Conservation (phyloP, 2,888 invertebrate genomes). For the Sinopyrophorus schimmeli region DNA sequence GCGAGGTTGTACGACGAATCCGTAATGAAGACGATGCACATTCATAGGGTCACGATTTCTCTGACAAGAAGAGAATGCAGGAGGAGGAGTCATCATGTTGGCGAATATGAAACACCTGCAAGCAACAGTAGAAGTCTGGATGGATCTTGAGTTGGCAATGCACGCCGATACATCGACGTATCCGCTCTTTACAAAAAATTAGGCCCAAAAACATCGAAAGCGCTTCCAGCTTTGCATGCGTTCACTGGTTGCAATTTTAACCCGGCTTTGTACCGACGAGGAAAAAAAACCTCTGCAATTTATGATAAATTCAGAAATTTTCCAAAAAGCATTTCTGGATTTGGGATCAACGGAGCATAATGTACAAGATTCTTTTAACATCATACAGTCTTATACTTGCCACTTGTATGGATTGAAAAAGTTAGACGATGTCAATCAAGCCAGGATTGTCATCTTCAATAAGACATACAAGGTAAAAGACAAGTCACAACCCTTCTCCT, state of each 20-base stretch:
- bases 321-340: conserved; percentile 31
- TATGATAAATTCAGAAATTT: conserved; percentile 26
- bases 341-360: conserved; percentile 26
- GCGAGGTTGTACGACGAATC: conserved; percentile 4
- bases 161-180: conserved; percentile 35
- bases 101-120: conserved; percentile 36
- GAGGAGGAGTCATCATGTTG: too few species aligned
- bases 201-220: conserved; percentile 26
- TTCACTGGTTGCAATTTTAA: conserved; percentile 35
- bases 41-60: too few species aligned
- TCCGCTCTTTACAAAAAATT: conserved; percentile 30
- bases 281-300: conserved; percentile 32
- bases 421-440: conserved; percentile 40
- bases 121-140: conserved; percentile 31
- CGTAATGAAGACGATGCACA: too few species aligned
- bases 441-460: conserved; percentile 35
- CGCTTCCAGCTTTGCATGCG: conserved; percentile 37
- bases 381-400: conserved; percentile 34
- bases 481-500: conserved; percentile 36
- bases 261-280: conserved; percentile 32
- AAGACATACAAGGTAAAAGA: conserved; percentile 42
- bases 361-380: conserved; percentile 27
- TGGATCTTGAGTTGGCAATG: conserved; percentile 34
- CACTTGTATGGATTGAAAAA: too few species aligned
- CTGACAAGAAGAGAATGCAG: too few species aligned